Percentiles rank a stretch among this genome's conserved stretches.
Conservation (phyloP, 2,888 invertebrate species). For the Sphaerophoria taeniata region DNA sequence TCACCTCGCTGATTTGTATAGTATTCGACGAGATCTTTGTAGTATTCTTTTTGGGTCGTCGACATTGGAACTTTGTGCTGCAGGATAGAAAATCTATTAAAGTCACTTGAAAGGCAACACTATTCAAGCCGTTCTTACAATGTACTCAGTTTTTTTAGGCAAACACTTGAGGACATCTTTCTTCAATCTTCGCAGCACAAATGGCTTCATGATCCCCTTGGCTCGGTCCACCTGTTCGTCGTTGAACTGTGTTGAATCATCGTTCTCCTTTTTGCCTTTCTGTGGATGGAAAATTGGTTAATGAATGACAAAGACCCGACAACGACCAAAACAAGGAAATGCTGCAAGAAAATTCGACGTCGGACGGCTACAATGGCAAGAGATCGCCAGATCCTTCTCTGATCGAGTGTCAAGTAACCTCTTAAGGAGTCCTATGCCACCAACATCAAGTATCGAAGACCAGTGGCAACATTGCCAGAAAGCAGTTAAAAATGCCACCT, state of each 20-base stretch:
- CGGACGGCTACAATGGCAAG: too few species aligned
- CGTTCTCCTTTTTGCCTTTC: slow-evolving; percentile 84
- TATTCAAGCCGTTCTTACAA: slow-evolving; percentile 82
- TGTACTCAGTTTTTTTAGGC: slow-evolving; percentile 91
- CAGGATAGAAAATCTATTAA: slow-evolving; percentile 28
- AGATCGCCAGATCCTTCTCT: too few species aligned
- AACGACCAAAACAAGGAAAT: too few species aligned
- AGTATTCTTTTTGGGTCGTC: slow-evolving; percentile 88
- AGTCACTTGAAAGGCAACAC: background rate
- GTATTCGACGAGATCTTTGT: slow-evolving; percentile 88
- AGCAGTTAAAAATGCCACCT: too few species aligned
- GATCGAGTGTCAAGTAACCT: too few species aligned
- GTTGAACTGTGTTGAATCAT: slow-evolving; percentile 91
- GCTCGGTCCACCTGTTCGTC: slow-evolving; percentile 95
- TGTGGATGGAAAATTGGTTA: slow-evolving; percentile 68
- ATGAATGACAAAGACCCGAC: too few species aligned
- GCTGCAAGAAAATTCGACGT: too few species aligned
- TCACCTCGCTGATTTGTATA: slow-evolving; percentile 86
- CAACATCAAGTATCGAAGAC: too few species aligned
- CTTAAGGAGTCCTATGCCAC: too few species aligned
- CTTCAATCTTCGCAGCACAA: slow-evolving; percentile 94
- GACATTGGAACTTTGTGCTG: slow-evolving; percentile 86
- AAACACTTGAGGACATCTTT: slow-evolving; percentile 92
- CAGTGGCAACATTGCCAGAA: too few species aligned
- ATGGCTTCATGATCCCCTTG: slow-evolving; percentile 97